Base-by-base conservation (phyloP, 2,797 vertebrate genomes). In the Synaphobranchus kaupii region DNA sequence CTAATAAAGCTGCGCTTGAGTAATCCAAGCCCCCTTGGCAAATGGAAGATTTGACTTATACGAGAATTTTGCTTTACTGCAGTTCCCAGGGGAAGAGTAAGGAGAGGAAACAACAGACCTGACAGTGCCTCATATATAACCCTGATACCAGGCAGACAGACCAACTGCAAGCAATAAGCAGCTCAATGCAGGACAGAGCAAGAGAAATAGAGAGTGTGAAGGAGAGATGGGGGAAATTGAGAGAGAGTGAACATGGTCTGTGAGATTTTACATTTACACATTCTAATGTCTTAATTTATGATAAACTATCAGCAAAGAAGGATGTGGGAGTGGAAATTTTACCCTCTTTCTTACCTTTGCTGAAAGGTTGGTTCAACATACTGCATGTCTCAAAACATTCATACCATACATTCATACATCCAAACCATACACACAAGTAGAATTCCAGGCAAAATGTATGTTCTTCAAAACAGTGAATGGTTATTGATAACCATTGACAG, bases 21-120 rank as follows among this genome's bases (percentile, higher is more conserved):
- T 56, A 56, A 76, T 60, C 82, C 50, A 13, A 87, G 60, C 44
- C 86, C 39, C 15, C 86, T 78, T 17, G 28, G 83, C 82, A 58
- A 76, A 84, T 73, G 68, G 68, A 87, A 50, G 66, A 58, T 58
- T 54, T 78, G 85, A 80, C 83, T 87, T 87, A 84, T 84, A 63
- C 50, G 83, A 78, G 83, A 60, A 80, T 63, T 87, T 84, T 1
- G 34, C 84, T 87, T 84, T 76, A 84, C 83, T 58, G 86, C 25
- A 25, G 71, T 56, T 87, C 83, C 52, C 86, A 25, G 86, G 82
- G 71, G 60, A 28, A 63, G 66, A 4, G n/a, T 28, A 39, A n/a
- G 47, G 52, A 85, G 68, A 60, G 44, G 71, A 78, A 83, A 52
- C 80, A 83, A 48, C 58, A 31, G 39, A 84, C 28, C 50, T 76